phyloP scores from a whole-genome alignment of 2,888 invertebrate species.

The Anorthoa munda region DNA sequence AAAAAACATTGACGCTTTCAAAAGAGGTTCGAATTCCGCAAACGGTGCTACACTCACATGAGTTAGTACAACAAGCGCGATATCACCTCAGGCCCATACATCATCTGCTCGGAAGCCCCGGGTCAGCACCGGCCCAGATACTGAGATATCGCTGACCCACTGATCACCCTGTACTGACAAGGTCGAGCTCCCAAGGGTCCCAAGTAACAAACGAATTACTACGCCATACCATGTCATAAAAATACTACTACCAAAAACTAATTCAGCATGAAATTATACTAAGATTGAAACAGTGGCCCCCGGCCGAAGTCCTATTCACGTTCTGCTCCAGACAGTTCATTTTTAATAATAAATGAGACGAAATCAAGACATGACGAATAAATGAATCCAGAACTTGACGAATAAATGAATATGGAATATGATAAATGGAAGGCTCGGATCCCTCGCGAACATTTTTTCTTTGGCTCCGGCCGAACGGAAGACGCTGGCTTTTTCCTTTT shows the following conservation, averaged over 20 bases:
- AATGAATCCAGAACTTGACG: conserved; percentile 92
- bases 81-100: conserved; percentile 78
- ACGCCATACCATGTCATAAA: conserved; percentile 30
- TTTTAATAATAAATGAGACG: conserved; percentile 92
- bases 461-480: conserved; percentile 90
- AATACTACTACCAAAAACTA: conserved; percentile 72
- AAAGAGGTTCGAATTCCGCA: conserved; percentile 43
- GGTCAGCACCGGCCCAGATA: conserved; percentile 80
- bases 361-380: conserved; percentile 92
- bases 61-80: conserved; percentile 72
- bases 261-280: conserved; percentile 89
- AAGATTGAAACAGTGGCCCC: conserved; percentile 89
- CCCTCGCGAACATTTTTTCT: conserved; percentile 91
- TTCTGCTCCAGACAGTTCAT: conserved; percentile 91
- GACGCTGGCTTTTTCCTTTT: conserved; percentile 91
- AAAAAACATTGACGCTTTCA: conserved; percentile 24
- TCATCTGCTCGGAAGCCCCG: conserved; percentile 75
- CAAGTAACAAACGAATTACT: conserved; percentile 29
- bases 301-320: conserved; percentile 84
- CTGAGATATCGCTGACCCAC: conserved; percentile 79
- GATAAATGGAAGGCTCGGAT: conserved; percentile 90
- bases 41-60: conserved; percentile 61
- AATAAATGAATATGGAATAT: conserved; percentile 92
- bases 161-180: conserved; percentile 69
- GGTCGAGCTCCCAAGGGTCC: conserved; percentile 52